phyloP scores from a whole-genome alignment of 2,113 vertebrate genomes.

The Poecile atricapillus region DNA sequence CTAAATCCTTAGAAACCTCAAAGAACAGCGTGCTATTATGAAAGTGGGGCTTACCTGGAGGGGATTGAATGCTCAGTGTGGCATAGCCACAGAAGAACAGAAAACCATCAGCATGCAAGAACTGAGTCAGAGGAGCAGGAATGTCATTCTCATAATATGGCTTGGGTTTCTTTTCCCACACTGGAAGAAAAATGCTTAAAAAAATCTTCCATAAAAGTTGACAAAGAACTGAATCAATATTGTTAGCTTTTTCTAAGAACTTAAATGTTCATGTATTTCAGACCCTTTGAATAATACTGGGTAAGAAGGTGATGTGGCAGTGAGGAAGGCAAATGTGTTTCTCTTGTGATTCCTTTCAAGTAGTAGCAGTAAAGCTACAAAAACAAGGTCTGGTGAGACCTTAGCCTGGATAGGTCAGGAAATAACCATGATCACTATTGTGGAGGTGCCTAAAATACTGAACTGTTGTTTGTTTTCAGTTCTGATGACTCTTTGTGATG shows the following conservation, averaged over 20 bases:
- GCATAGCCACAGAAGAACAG: background rate
- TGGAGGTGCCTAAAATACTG: background rate
- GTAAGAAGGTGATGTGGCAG: background rate
- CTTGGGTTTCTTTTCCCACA: background rate
- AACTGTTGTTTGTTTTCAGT: background rate
- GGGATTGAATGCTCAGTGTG: background rate
- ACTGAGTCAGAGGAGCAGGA: background rate
- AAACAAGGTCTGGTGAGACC: background rate
- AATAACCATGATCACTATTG: background rate
- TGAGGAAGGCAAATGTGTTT: background rate
- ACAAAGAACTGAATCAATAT: background rate
- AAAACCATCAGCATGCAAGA: fast-evolving
- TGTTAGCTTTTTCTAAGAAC: background rate
- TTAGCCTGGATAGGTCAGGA: background rate
- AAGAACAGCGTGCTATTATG: background rate
- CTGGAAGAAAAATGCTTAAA: background rate
- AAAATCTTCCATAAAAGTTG: background rate
- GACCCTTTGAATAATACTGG: background rate
- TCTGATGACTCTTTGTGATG: background rate
- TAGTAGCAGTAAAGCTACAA: background rate
- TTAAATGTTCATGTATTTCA: background rate
- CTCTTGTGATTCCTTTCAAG: background rate
- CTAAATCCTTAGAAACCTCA: background rate
- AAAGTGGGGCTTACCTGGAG: background rate
- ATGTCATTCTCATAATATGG: background rate